phyloP scores from a whole-genome alignment of 1,140 invertebrate genomes.

The Sesamia nonagrioides region DNA sequence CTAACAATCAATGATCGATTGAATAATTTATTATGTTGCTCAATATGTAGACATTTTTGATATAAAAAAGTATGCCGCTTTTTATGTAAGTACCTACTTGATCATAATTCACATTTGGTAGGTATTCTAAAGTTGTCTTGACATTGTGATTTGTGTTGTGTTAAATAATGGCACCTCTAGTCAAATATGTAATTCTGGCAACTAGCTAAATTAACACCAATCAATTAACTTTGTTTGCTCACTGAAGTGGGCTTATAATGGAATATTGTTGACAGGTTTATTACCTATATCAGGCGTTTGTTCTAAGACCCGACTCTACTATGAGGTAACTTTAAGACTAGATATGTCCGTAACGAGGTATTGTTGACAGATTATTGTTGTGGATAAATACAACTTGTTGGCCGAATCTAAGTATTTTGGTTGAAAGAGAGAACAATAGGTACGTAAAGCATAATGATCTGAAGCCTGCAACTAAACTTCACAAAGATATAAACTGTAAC shows the following conservation, averaged over 20 bases:
- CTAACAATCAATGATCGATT: background rate
- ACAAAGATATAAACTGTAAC: too few species aligned
- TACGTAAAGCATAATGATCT: too few species aligned
- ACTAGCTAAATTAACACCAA: too few species aligned
- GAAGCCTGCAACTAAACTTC: too few species aligned
- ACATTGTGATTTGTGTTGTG: background rate
- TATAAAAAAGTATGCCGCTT: too few species aligned
- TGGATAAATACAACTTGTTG: background rate
- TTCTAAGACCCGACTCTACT: background rate
- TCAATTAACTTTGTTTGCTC: too few species aligned
- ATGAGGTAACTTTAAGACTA: background rate
- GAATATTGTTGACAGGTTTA: background rate
- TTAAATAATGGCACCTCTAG: background rate
- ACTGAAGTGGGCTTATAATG: slow-evolving; percentile 1
- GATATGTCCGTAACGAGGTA: background rate
- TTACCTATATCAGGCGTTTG: too few species aligned
- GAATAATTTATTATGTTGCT: background rate
- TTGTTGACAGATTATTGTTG: background rate
- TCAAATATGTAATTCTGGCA: too few species aligned
- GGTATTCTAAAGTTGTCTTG: too few species aligned
- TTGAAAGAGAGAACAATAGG: background rate
- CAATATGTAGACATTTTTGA: too few species aligned
- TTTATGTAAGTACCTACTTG: too few species aligned
- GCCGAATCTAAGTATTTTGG: background rate
- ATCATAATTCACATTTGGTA: too few species aligned